Evolutionary conservation across 35 echinoderm and acorn worm species (phyloP).

Genomic region (Holothuria glaberrima): DNA sequence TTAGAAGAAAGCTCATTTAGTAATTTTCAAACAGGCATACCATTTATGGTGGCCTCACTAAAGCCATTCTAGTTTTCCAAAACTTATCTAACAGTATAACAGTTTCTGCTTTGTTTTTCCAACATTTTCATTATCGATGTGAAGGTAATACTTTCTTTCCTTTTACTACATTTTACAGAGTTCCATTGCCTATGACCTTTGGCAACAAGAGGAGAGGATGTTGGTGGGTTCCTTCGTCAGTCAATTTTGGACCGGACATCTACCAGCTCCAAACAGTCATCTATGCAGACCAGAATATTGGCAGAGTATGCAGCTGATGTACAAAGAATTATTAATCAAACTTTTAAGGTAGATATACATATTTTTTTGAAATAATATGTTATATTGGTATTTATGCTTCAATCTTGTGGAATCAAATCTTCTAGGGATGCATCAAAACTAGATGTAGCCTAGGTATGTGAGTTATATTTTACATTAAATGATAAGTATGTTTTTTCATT

Average conservation of each 20-base stretch:
- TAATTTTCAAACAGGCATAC: too few relatives aligned
- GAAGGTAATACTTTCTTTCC: neutral
- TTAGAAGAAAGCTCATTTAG: too few relatives aligned
- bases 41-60: too few relatives aligned
- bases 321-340: slow-evolving; percentile 74
- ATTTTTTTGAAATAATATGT: too few relatives aligned
- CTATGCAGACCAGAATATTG: slow-evolving; percentile 74
- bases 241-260: slow-evolving; percentile 74
- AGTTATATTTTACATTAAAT: too few relatives aligned
- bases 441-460: too few relatives aligned
- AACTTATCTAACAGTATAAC: neutral
- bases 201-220: slow-evolving; percentile 76
- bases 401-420: too few relatives aligned
- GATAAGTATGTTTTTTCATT: too few relatives aligned
- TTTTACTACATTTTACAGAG: neutral
- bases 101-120: neutral
- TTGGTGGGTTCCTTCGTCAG: slow-evolving; percentile 61
- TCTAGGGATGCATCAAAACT: too few relatives aligned
- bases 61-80: too few relatives aligned
- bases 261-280: slow-evolving; percentile 62
- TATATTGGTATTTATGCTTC: too few relatives aligned
- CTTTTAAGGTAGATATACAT: slow-evolving; percentile 46
- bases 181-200: slow-evolving; percentile 68
- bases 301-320: slow-evolving; percentile 79
- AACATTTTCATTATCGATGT: neutral